Evolutionary conservation across 2,797 vertebrate species (phyloP).

Genomic region (Euphonia xanthogaster): DNA sequence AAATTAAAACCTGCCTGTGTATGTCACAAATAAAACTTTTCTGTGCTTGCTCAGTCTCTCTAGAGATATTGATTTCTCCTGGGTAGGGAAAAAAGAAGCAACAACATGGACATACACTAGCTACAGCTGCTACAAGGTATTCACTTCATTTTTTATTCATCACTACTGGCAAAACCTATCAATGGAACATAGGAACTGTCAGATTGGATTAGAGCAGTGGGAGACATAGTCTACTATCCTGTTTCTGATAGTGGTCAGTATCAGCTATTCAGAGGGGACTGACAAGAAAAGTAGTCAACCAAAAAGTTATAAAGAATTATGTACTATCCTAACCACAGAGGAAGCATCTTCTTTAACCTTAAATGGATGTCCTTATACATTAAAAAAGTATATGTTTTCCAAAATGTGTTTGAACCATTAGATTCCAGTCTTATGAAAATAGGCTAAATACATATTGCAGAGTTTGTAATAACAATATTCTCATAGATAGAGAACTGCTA

Average conservation of each 20-base stretch:
- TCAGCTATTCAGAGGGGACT: conserved; percentile 7
- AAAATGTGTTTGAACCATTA: neutral
- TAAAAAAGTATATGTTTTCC: neutral
- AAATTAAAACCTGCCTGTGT: conserved; percentile 15
- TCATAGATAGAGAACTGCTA: neutral
- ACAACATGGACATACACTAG: neutral
- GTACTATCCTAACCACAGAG: neutral
- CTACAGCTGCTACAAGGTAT: conserved; percentile 35
- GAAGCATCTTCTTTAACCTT: neutral
- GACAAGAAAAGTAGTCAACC: neutral
- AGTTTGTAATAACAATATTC: neutral
- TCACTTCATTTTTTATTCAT: conserved; percentile 59
- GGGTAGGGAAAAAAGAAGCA: conserved; percentile 1
- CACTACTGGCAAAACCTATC: conserved; percentile 32
- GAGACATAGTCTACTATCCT: neutral
- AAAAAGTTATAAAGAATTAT: neutral
- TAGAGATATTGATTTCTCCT: conserved; percentile 14
- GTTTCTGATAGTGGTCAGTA: conserved; percentile 36
- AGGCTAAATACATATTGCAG: neutral
- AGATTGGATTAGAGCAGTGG: conserved; percentile 34
- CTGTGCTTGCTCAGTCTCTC: conserved; percentile 10
- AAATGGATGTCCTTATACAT: neutral
- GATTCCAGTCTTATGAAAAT: neutral
- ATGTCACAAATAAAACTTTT: conserved; percentile 16
- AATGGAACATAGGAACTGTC: conserved; percentile 41